These are phyloP conservation scores for Meriones psammophilus DNA, from an alignment of 2,797 vertebrate genomes.

Conservation along the genomic window DNA sequence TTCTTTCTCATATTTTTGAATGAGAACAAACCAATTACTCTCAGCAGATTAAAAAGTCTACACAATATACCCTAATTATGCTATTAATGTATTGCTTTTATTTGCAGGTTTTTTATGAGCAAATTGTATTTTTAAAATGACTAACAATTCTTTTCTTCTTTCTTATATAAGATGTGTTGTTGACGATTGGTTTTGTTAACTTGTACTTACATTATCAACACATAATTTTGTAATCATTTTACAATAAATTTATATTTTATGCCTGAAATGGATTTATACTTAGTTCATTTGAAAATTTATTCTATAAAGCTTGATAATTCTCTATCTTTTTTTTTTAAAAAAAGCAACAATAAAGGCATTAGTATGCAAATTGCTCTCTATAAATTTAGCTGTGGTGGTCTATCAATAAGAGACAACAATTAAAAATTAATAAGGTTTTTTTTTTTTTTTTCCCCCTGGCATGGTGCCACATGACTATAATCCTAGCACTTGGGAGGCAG, in stretches of 20 bases:
- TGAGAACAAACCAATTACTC: background rate
- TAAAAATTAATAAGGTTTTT: background rate
- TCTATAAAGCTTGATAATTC: background rate
- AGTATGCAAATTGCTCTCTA: background rate
- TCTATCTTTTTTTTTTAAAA: background rate
- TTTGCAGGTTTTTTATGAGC: constrained; percentile 18
- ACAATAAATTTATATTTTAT: background rate
- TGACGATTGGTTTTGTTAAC: constrained; percentile 1
- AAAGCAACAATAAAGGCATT: background rate
- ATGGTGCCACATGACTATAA: background rate
- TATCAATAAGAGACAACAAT: background rate
- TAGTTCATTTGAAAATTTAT: constrained; percentile 32
- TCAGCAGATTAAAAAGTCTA: background rate
- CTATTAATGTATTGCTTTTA: background rate
- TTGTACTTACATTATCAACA: constrained; percentile 32
- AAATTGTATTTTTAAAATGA: background rate
- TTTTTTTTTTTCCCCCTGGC: background rate
- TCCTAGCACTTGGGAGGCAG: background rate
- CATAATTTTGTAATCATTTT: constrained; percentile 33
- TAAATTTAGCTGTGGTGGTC: background rate
- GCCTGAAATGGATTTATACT: constrained; percentile 17
- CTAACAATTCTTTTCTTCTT: constrained; percentile 16
- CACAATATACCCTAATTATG: background rate
- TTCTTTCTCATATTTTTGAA: background rate
- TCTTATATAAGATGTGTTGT: constrained; percentile 21